Base-by-base conservation (phyloP, 2,888 invertebrate genomes). In the Anaspis maculata region DNA sequence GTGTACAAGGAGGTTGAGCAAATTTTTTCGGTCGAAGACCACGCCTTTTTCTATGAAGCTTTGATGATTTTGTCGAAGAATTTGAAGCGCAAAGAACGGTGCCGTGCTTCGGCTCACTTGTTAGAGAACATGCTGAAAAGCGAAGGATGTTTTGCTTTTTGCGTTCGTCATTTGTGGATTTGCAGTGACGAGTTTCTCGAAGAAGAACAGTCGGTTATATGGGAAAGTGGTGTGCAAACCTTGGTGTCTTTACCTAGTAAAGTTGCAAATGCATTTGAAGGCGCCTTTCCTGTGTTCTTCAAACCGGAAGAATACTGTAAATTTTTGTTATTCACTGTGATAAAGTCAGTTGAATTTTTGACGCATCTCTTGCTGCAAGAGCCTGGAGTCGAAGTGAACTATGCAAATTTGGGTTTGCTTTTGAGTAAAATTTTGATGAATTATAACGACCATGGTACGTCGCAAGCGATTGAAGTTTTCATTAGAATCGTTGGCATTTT, bases 221-320 rank as follows among this genome's bases (percentile, higher is more conserved):
- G n/a, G n/a, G n/a, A n/a, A n/a, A n/a, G n/a, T n/a, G n/a, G 71
- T 13, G 67, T 81, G 0, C 81, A 81, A 52, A 49, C 74, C 27
- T 49, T 86, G 30, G 64, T 76, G 4, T 79, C 82, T 2, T 49
- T 88, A 30, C 86, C 88, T 0, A 76, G 70, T 48, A 67, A 79
- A 44, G 65, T 87, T 24, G 82, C 84, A 5, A 89, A 89, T 54
- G 71, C 70, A 46, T 47, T 78, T 15, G 64, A 75, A 39, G 66
- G 64, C 1, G 64, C 73, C 15, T 66, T 75, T 3, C 73, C 77
- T 0, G 67, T 70, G 37, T 66, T 71, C 11, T 84, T 82, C 52
- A 62, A 70, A 0, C 66, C 72, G 0, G 66, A 71, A 10, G 67
- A 66, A 13, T 85, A 74, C 56, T 67, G 74, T 0, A 74, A 70